These are phyloP conservation scores for Tachysurus vachellii DNA, from an alignment of 2,113 vertebrate species.

Conservation along the genomic window DNA sequence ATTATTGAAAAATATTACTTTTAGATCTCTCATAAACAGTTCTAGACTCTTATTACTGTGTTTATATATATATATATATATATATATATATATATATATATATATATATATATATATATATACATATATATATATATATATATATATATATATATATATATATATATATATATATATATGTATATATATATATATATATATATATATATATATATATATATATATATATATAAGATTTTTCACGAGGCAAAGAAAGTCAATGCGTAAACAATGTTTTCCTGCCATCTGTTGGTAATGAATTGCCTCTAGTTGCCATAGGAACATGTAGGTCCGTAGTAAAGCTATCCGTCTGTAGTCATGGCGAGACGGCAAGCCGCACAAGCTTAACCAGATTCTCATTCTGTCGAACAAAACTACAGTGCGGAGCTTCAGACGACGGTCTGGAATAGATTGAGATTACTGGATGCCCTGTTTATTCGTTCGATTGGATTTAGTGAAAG, in stretches of 20 bases:
- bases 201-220: too few species aligned
- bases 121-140: neutral
- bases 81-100: neutral
- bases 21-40: neutral
- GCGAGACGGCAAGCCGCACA: neutral
- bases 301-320: slow-evolving; percentile 36
- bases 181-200: neutral
- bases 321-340: slow-evolving; percentile 15
- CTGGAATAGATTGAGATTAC: neutral
- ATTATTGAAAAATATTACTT: neutral
- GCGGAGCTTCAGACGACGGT: neutral
- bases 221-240: neutral
- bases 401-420: neutral
- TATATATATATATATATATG: neutral
- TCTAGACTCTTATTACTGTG: slow-evolving; percentile 1
- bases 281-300: slow-evolving; percentile 40
- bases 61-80: neutral
- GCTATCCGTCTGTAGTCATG: neutral
- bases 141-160: neutral
- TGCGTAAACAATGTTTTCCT: slow-evolving; percentile 24
- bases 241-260: neutral
- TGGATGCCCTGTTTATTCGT: neutral
- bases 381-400: slow-evolving; percentile 6
- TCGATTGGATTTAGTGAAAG: slow-evolving; percentile 5
- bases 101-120: neutral